Percentiles rank a stretch among this genome's conserved stretches.
Evolutionary conservation across 2,113 vertebrate genomes (phyloP).

Genomic region (Eubucco bourcierii): DNA sequence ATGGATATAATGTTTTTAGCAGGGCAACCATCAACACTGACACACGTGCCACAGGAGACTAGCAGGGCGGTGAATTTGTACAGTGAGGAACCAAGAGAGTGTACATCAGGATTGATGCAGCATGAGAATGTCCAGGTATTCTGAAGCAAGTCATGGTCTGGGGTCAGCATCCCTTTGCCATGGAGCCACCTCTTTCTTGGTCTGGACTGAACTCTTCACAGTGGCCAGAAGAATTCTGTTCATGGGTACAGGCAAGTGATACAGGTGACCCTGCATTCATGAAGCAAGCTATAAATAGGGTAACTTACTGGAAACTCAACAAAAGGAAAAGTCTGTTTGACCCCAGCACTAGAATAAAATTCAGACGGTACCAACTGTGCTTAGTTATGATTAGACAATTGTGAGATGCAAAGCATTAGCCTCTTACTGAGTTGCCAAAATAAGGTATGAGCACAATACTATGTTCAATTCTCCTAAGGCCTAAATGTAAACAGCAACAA

Average conservation of each 20-base stretch:
- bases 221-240: too few relatives aligned
- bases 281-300: not conserved
- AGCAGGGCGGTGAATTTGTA: too few relatives aligned
- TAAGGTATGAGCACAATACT: not conserved
- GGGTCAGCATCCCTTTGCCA: not conserved
- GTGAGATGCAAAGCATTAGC: not conserved
- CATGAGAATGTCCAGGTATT: not conserved
- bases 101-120: not conserved
- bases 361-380: not conserved
- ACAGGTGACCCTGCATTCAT: too few relatives aligned
- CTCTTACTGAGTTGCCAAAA: not conserved
- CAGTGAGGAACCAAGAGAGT: not conserved
- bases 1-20: not conserved
- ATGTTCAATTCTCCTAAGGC: not conserved
- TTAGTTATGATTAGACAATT: not conserved
- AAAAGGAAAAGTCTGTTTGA: not conserved
- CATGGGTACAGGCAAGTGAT: not conserved
- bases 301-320: not conserved
- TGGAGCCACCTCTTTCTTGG: accelerated
- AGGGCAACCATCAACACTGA: not conserved
- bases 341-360: not conserved
- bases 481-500: not conserved
- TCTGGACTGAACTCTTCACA: not conserved
- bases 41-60: not conserved
- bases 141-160: not conserved